These are phyloP conservation scores for Cirrhinus molitorella DNA, from an alignment of 2,797 vertebrate genomes.

Conservation along the genomic window DNA sequence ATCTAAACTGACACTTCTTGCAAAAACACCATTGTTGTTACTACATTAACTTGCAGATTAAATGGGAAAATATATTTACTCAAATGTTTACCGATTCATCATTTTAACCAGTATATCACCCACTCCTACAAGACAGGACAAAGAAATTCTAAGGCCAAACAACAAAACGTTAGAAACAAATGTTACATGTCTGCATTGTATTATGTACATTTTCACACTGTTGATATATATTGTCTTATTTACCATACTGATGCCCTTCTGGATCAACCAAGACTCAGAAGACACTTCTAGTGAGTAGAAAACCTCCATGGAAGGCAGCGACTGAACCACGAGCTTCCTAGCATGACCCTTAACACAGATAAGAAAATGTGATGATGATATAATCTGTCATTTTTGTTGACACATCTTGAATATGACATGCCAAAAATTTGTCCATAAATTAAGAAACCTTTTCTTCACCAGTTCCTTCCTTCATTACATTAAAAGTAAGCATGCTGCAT, in stretches of 20 bases:
- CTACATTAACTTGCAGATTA: not conserved
- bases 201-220: not conserved
- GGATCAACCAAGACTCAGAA: conserved; percentile 84
- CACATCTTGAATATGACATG: too few relatives aligned
- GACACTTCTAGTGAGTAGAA: conserved; percentile 92
- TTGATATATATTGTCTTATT: not conserved
- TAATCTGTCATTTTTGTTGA: too few relatives aligned
- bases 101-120: not conserved
- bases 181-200: not conserved
- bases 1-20: too few relatives aligned
- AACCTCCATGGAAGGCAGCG: conserved; percentile 85
- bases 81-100: not conserved
- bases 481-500: too few relatives aligned
- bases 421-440: too few relatives aligned
- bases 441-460: too few relatives aligned
- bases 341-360: conserved; percentile 72
- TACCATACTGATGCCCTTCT: conserved; percentile 87
- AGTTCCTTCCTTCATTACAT: too few relatives aligned
- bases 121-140: not conserved
- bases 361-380: not conserved
- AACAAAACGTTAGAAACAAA: not conserved
- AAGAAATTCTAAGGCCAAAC: not conserved
- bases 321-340: conserved; percentile 86
- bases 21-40: not conserved
- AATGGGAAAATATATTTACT: not conserved